A percentile compares a stretch with the other conserved stretches of the same genome.
Evolutionary conservation across 2,888 invertebrate species (phyloP).

Genomic region (Pteria penguin): DNA sequence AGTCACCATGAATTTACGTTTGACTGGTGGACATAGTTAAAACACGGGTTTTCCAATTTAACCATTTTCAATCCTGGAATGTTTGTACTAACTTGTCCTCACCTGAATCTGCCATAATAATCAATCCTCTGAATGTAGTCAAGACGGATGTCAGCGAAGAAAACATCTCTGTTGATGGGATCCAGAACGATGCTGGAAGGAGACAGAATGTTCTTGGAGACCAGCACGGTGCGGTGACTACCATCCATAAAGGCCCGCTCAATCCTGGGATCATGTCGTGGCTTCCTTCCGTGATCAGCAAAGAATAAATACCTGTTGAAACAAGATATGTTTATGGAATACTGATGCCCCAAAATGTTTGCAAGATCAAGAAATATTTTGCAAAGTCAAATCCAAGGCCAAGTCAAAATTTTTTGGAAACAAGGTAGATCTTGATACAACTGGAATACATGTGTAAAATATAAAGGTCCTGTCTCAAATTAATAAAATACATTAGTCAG

Average conservation of each 20-base stretch:
- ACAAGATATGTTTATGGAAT: no score
- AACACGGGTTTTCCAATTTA: background rate
- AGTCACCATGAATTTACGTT: no score
- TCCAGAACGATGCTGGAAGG: conserved; percentile 95
- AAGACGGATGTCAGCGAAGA: conserved; percentile 96
- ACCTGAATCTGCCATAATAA: conserved; percentile 91
- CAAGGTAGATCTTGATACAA: no score
- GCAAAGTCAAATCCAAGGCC: no score
- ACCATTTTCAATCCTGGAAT: background rate
- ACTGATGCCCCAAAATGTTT: no score
- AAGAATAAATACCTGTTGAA: conserved; percentile 82
- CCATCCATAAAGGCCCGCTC: conserved; percentile 91
- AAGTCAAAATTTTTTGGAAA: no score
- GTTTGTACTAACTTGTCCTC: background rate
- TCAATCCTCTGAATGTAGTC: conserved; percentile 98
- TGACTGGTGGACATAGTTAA: background rate
- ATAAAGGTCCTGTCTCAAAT: no score
- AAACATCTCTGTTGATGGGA: conserved; percentile 92
- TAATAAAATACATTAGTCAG: no score
- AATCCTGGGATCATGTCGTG: conserved; percentile 85
- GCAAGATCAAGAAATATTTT: no score
- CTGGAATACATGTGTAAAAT: no score
- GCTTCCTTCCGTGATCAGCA: conserved; percentile 82
- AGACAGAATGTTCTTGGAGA: conserved; percentile 95
- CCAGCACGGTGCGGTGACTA: conserved; percentile 85